Percentiles rank a stretch among this genome's conserved stretches.
Evolutionary conservation across 2,113 vertebrate genomes (phyloP).

Genomic region (Agelaius tricolor): DNA sequence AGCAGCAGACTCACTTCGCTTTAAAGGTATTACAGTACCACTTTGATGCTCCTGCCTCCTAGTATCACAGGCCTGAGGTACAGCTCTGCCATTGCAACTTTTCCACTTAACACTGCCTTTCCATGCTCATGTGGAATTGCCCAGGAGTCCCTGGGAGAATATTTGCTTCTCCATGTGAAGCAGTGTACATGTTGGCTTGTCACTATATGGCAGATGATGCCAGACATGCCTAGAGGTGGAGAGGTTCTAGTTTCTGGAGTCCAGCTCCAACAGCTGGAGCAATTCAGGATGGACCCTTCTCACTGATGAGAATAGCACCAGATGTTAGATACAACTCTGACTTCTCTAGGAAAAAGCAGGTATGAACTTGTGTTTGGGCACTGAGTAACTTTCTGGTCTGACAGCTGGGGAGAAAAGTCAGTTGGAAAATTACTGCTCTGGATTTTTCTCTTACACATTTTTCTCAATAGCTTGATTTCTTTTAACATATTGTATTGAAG

Average conservation of each 20-base stretch:
- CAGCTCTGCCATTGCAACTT: not conserved
- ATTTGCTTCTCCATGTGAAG: not conserved
- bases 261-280: not conserved
- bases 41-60: not conserved
- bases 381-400: not conserved
- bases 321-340: not conserved
- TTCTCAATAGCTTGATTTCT: not conserved
- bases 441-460: not conserved
- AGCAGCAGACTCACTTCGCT: slow-evolving; percentile 66
- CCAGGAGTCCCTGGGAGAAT: not conserved
- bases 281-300: not conserved
- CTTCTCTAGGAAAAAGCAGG: not conserved
- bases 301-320: not conserved
- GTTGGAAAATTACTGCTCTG: not conserved
- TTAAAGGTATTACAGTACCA: slow-evolving; percentile 60
- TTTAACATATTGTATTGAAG: not conserved
- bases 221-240: not conserved
- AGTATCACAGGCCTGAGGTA: not conserved
- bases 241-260: not conserved
- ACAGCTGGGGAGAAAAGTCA: not conserved
- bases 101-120: not conserved
- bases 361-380: not conserved
- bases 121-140: not conserved
- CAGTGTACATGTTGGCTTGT: not conserved
- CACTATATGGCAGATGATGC: not conserved